Percentiles rank a stretch among this genome's conserved stretches.
These are phyloP conservation scores for Heterohyrax brucei DNA, from an alignment of 2,797 vertebrate genomes.

Conservation along the genomic window DNA sequence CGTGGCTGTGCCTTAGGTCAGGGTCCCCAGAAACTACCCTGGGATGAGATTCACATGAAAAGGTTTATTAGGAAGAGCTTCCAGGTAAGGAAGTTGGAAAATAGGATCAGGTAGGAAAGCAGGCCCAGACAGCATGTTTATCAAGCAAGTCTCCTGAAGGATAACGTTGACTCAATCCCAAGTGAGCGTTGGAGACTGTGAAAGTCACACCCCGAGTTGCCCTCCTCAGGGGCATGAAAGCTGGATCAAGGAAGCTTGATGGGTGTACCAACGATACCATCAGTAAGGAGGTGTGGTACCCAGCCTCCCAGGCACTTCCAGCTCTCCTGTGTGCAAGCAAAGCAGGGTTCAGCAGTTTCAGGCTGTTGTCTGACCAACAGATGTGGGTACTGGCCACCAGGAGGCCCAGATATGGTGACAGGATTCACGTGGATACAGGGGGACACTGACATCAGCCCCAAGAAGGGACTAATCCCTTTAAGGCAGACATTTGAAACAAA, in stretches of 20 bases:
- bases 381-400: not conserved
- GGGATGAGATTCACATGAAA: not conserved
- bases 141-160: not conserved
- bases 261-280: not conserved
- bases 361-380: not conserved
- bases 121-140: not conserved
- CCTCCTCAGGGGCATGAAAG: not conserved
- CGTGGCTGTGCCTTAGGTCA: not conserved
- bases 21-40: not conserved
- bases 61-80: not conserved
- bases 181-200: not conserved
- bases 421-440: rapidly evolving
- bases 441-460: not conserved
- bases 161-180: not conserved
- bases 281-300: not conserved
- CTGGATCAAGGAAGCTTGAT: not conserved
- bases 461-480: not conserved
- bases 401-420: not conserved
- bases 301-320: not conserved
- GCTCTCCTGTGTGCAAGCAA: not conserved
- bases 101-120: not conserved
- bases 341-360: not conserved
- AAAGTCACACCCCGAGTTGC: not conserved
- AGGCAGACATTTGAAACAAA: not conserved
- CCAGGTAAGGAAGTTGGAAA: not conserved